Evolutionary conservation across 2,797 vertebrate genomes (phyloP), one percentile per base, ranked within the genome.

Genomic region (Siniperca obscura): DNA sequence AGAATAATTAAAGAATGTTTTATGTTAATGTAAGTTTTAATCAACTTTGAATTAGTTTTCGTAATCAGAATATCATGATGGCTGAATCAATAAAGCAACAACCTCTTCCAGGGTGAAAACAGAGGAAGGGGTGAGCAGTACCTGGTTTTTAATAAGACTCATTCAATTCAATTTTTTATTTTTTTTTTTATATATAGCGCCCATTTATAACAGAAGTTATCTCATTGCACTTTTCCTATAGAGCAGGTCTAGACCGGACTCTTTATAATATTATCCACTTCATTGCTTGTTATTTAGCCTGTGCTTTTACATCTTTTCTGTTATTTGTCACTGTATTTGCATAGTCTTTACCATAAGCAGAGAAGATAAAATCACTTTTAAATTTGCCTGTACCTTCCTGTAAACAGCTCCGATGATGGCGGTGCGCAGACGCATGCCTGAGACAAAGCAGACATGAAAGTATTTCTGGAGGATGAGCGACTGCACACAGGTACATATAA

Each of bases 391-490:
- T 91, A 99, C 98, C 97, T 99, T 99, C 22, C 97, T 95, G 80
- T 99, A 99, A 76, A 99, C 95, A 0, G 98, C 97, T 19, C 98
- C 98, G 0, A 98, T 94, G 81, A 99, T 92, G 1, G 98, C 98
- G 0, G 97, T 97, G 88, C 98, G 98, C 55, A 99, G 91, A 59
- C 98, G 95, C 98, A 99, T 99, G 85, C 98, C 98, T 0, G 98
- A 97, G 74, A 99, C 95, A 22, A 99, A 99, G 92, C 98, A 99
- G 82, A 99, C 97, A 25, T 99, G 97, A 89, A 99, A 99, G 90
- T 99, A 99, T 71, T 96, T 96, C 94, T 99, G 98, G 60, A 99
- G 94, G 84, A 99, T 94, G 52, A 99, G 95, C 0, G 98, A 98
- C 95, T 99, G 98, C 42, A 98, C 85, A 64, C 96, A 97, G 59